Base-by-base conservation (phyloP, 2,113 vertebrate species). In the Aegypius monachus region DNA sequence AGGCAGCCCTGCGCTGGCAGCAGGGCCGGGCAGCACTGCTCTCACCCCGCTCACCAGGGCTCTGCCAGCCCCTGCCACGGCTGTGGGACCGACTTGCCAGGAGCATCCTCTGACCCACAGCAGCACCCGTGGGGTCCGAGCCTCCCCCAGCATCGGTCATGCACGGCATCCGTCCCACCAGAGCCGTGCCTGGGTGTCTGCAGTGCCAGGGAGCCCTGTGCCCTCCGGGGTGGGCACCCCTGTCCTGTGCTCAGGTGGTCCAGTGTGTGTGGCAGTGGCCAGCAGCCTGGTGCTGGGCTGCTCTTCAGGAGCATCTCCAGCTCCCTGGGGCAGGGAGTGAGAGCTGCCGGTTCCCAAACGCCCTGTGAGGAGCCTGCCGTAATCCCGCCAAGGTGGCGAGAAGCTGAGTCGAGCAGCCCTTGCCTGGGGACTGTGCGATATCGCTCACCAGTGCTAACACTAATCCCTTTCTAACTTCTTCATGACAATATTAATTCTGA, bases 101-200 rank as follows among this genome's bases (percentile, higher is more conserved):
- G 43, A 55, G 43, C 58, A 22, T 10, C 77, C 63, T 16, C 63
- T 32, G 86, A 21, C 16, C 73, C 15, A 1, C 47, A 4, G 14
- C 15, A 3, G 20, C 7, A 15, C 36, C 72, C 1, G 0, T 1
- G 5, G 13, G 10, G 23, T n/a, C 50, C 31, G 45, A 4, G 26
- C 38, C 32, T 74, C 22, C 53, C 20, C 79, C 3, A 3, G 55
- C 61, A 50, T 16, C 0, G 0, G 7, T 23, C 2, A 0, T 1
- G 48, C 16, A 2, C 4, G 2, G 8, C 0, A 0, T 26, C 23
- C 1, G 0, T 36, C n/a, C 79, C 40, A 31, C n/a, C 45, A 11
- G 45, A 21, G 65, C 56, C 21, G 32, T 18, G 22, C 42, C 40
- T 29, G 38, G 26, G 43, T 2, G 2, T 8, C 34, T 19, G 43